Base-by-base conservation (phyloP, 2,113 vertebrate genomes). In the Chaetodon trifascialis region DNA sequence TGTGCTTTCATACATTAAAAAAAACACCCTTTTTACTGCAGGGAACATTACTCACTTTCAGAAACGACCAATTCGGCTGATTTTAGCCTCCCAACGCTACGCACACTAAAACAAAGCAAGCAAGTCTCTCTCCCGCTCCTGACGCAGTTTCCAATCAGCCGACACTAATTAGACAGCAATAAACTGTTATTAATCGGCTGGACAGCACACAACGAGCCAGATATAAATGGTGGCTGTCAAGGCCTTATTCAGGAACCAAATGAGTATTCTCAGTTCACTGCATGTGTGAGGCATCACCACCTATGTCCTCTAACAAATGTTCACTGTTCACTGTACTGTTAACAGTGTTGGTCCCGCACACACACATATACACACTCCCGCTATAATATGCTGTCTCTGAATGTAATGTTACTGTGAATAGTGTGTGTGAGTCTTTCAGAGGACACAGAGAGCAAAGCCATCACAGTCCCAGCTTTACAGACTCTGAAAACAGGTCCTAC, bases 211-310 rank as follows among this genome's bases (percentile, higher is more conserved):
- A 98, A 98, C 95, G 95, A 99, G 97, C 97, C 95, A 93, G 94
- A 98, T 97, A 98, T 98, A 98, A 98, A 99, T 99, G 97, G 97
- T 95, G 91, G 95, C 96, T 98, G 97, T 98, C 97, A 98, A 95
- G 95, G 93, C 95, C 94, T 96, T 97, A 97, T 98, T 98, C 97
- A 97, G 96, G 95, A 96, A 96, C 97, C 97, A 99, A 98, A 99
- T 98, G 96, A 99, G 96, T 97, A 97, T 97, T 98, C 97, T 97
- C 97, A 98, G 97, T 97, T 97, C 96, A 98, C 95, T 97, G 97
- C 95, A 95, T 95, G 96, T 96, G 96, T 97, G 96, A 97, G 96
- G 96, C 96, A 96, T 97, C 96, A 94, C 94, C 94, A 96, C 95
- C 97, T 94, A 95, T 95, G 96, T 96, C 92, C 95, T 96, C 96